Evolutionary conservation across 2,797 vertebrate species (phyloP), one percentile per base, ranked within the genome.

Genomic region (Okamejei kenojei): DNA sequence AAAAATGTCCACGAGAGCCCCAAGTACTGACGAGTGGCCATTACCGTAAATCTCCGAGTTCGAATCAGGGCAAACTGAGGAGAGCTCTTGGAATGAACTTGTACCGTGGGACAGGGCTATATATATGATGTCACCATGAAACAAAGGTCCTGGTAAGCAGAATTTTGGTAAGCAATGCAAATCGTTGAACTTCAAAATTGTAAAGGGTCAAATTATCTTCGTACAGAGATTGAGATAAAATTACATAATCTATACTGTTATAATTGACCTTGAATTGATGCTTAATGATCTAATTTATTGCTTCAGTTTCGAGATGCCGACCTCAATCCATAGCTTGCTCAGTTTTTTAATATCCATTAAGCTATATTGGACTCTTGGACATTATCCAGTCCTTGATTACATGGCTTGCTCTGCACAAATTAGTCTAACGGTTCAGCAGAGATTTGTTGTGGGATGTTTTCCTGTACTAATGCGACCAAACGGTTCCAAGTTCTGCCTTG

Each of bases 251-350:
- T 29, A 54, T 91, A 73, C 35, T 73, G 21, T 91, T 91, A 73
- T 45, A 91, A 91, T 74, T 91, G 68, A 91, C 88, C 88, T 91
- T 26, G 19, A 73, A 73, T 9, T 54, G 38, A 91, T 74, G 65
- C 68, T 35, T 91, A 91, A 91, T 74, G 65, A 35, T n/a, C 29
- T 11, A 91, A 74, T 11, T 54, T 29, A 45, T 73, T 91, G 35
- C 68, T 32, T 45, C 32, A 32, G 38, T 29, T 26, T 73, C 35
- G 32, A 54, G 10, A 54, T 29, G 23, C 17, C 13, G 88, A 45
- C 17, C 63, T 91, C 35, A 45, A 35, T 35, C 35, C 65, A 73
- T 35, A 23, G 0, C 68, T 45, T 91, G 58, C n/a, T 19, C n/a
- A 45, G 9, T n/a, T 63, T 6, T 32, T 86, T n/a, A 13, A 68